A percentile compares a stretch with the other conserved stretches of the same genome.
phyloP scores from a whole-genome alignment of 2,797 vertebrate species.

The Xenops minutus region DNA sequence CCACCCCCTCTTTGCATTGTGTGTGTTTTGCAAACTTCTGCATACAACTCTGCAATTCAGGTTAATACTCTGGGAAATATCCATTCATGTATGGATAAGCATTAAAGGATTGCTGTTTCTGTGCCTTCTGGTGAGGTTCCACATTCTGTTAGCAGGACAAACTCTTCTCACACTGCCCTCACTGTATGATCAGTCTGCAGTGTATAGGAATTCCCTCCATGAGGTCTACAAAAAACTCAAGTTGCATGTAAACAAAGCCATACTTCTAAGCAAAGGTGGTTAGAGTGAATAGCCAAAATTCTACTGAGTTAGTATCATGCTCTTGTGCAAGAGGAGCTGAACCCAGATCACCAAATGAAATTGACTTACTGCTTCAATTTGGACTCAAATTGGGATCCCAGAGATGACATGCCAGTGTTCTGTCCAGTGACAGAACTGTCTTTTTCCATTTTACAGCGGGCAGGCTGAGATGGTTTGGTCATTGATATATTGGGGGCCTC shows the following conservation, averaged over 20 bases:
- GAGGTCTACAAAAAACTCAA: neutral
- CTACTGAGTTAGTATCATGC: neutral
- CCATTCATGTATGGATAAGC: neutral
- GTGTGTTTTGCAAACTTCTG: neutral
- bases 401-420: neutral
- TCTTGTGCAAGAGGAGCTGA: neutral
- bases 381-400: neutral
- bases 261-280: neutral
- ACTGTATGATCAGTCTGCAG: neutral
- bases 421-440: neutral
- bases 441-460: neutral
- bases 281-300: neutral
- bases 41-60: neutral
- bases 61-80: conserved; percentile 16
- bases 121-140: neutral
- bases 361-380: neutral
- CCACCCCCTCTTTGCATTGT: neutral
- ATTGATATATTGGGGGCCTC: neutral
- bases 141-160: neutral
- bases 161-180: neutral
- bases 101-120: conserved; percentile 12
- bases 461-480: neutral
- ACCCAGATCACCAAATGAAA: neutral
- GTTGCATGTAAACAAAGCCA: neutral
- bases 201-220: neutral